phyloP scores from a whole-genome alignment of 2,113 vertebrate species.

The Clupea harengus region DNA sequence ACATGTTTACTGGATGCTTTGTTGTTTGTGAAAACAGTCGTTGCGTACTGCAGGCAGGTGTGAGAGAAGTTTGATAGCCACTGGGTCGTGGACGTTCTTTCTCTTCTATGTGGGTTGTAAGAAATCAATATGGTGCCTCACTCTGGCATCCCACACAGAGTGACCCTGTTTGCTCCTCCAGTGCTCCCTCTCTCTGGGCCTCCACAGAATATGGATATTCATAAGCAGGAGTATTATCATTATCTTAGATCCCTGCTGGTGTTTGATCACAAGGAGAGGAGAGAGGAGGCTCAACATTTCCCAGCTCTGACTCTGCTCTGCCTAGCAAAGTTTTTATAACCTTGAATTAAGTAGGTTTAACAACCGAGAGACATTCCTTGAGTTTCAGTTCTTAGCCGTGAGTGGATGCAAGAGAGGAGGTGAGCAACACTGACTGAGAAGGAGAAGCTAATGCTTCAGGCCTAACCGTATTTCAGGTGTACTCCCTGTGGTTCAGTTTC shows the following conservation, averaged over 20 bases:
- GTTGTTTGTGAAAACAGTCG: too few relatives aligned
- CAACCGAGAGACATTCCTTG: background rate
- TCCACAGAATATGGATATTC: background rate
- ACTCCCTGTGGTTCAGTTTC: background rate
- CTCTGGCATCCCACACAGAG: constrained; percentile 36
- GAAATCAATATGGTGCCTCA: constrained; percentile 37
- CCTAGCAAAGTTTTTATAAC: background rate
- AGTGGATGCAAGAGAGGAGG: background rate
- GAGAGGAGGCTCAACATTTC: background rate
- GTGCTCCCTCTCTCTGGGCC: background rate
- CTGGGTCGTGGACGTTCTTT: background rate
- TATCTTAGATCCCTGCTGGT: background rate
- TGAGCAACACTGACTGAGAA: background rate
- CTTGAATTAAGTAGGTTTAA: background rate
- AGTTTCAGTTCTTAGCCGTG: background rate
- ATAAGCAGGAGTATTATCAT: background rate
- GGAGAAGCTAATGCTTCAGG: background rate
- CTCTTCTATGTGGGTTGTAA: constrained; percentile 27
- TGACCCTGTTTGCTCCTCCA: constrained; percentile 21
- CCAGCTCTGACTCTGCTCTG: background rate
- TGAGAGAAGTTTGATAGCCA: background rate
- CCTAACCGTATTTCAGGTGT: background rate
- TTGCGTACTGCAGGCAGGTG: background rate
- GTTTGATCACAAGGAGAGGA: background rate
- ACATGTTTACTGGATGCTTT: background rate